Base-by-base conservation (phyloP, 2,113 vertebrate genomes). In the Phylloscopus whistleri region DNA sequence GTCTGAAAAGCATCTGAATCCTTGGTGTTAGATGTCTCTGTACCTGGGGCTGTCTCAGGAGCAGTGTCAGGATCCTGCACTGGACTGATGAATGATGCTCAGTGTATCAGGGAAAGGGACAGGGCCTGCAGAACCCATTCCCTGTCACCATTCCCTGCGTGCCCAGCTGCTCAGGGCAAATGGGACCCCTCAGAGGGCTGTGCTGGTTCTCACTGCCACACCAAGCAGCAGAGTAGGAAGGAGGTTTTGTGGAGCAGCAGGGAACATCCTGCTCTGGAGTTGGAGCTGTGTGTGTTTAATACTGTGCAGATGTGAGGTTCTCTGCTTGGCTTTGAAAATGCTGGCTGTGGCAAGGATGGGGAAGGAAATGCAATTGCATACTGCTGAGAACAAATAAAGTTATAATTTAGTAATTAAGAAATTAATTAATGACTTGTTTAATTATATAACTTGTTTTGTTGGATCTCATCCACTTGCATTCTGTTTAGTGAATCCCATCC, bases 401-500 rank as follows among this genome's bases (percentile, higher is more conserved):
- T 86, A 80, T 62, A 27, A 60, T 90, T 91, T 77, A 83, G 44
- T 88, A 86, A 95, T 93, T 93, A 93, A 94, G 70, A 91, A 94
- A 93, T 79, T 94, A 84, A 95, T 94, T 93, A 93, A 83, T 63
- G 10, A 64, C 72, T 94, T 76, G 67, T 88, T 90, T 94, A 77
- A 94, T 87, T 95, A 77, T 63, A 77, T 59, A 85, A 80, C 51
- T 94, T 83, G 53, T 80, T 95, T 85, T 67, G 27, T 63, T 94
- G 93, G 93, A 82, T 84, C 37, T 90, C 22, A 56, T 63, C 63
- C 87, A 70, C 56, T 74, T 55, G 39, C 82, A 86, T 88, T 94
- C 78, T 93, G 87, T 73, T 93, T 60, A 90, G 87, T 91, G 75
- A 87, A 88, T 91, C 67, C 56, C 84, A 86, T 94, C 92, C 96